Evolutionary conservation across 2,113 vertebrate genomes (phyloP), one percentile per base, ranked within the genome.

Genomic region (Perognathus longimembris): DNA sequence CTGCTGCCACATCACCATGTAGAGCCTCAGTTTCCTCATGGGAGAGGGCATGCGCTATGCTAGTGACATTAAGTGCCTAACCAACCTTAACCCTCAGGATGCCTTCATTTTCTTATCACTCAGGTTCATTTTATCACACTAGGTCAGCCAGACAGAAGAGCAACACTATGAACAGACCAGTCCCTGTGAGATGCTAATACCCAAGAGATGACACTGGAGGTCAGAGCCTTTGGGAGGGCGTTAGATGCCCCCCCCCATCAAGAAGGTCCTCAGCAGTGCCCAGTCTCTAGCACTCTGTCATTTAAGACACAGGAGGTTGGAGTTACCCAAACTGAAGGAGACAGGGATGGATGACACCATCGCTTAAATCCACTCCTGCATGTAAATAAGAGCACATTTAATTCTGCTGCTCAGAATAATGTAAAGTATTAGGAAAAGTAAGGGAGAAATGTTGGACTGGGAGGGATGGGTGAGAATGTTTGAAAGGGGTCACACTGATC

Each of bases 321-420:
- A 22, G 32, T 30, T 24, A 30, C 30, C 24, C 63, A 32, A 30
- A 20, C 17, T 0, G 20, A 77, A 21, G 20, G 40, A 78, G 66
- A 22, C 38, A 18, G 26, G 61, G 42, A 63, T 38, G 67, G 40
- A 59, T 57, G 50, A 79, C 30, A 88, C 15, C 3, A 64, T 30
- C 67, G 67, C 17, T 73, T 36, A 80, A n/a, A 74, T 28, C 77
- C 66, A 85, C 36, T 61, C 85, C 93, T 87, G n/a, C 42, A 22
- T 50, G 18, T 74, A 77, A 88, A 91, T 26, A 81, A 87, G 14
- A 83, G 63, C 10, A 12, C 75, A 73, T 84, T 93, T 86, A 80
- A 91, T 34, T 26, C 73, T 66, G 20, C 21, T 66, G 26, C 2
- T 83, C 80, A 54, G 50, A 54, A 54, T 54, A 54, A 54, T 54